These are phyloP conservation scores for Plagodis pulveraria DNA, from an alignment of 2,888 invertebrate species.

Conservation along the genomic window DNA sequence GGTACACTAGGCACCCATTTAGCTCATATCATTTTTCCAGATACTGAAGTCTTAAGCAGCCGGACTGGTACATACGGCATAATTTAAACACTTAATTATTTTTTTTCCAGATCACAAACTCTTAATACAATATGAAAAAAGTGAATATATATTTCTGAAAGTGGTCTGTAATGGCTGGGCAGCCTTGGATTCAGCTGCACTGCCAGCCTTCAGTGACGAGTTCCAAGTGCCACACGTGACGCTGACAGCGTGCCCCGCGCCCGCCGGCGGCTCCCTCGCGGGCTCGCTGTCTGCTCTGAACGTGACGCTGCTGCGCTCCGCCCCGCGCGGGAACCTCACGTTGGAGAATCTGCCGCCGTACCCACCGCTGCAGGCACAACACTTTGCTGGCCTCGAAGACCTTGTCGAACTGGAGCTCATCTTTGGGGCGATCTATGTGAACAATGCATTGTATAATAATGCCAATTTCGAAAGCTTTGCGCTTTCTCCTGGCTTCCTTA, in stretches of 20 bases:
- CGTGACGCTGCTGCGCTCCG: slow-evolving; percentile 11
- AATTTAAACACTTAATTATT: no score
- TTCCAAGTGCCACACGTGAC: slow-evolving; percentile 9
- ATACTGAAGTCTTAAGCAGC: no score
- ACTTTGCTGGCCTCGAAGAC: slow-evolving; percentile 20
- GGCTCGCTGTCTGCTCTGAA: slow-evolving; percentile 20
- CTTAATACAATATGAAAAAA: not conserved
- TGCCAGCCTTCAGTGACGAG: not conserved
- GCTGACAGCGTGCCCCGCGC: slow-evolving; percentile 16
- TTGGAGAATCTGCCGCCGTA: slow-evolving; percentile 9
- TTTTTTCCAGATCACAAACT: slow-evolving; percentile 2
- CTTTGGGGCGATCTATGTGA: no score
- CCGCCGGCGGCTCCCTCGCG: slow-evolving; percentile 17
- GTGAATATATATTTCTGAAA: not conserved
- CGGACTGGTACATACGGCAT: no score
- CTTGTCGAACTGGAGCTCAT: slow-evolving; percentile 17
- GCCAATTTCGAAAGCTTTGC: not conserved
- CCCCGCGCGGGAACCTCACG: not conserved
- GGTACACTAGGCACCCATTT: no score
- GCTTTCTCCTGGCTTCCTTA: slow-evolving; percentile 15
- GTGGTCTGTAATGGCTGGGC: not conserved
- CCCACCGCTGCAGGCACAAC: slow-evolving; percentile 17
- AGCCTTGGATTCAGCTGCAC: slow-evolving; percentile 7
- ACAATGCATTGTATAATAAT: no score
- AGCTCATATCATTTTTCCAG: no score